Conservation (phyloP, 2,888 invertebrate genomes). For the Atethmia centrago region DNA sequence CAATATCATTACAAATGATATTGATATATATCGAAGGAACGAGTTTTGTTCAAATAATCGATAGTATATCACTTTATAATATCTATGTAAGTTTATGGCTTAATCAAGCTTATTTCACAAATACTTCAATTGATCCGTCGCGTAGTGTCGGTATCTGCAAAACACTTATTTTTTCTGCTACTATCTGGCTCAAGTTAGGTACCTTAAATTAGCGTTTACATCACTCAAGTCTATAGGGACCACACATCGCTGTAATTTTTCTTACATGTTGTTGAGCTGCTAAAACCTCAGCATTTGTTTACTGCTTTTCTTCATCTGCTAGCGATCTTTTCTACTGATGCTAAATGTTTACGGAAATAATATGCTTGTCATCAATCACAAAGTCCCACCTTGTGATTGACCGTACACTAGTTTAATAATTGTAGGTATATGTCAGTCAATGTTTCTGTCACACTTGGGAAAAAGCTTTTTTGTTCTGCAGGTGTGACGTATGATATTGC, state of each 20-base stretch:
- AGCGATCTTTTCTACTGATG: background rate
- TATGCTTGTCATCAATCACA: too few species aligned
- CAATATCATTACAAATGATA: background rate
- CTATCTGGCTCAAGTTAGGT: background rate
- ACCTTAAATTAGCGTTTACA: background rate
- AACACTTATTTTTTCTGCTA: background rate
- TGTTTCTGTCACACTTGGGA: background rate
- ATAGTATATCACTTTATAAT: background rate
- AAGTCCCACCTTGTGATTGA: background rate
- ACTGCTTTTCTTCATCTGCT: conserved; percentile 7
- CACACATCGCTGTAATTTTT: background rate
- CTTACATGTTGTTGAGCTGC: background rate
- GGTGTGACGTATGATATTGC: conserved; percentile 39
- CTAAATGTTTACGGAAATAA: background rate
- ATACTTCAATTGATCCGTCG: background rate
- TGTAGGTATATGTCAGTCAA: background rate
- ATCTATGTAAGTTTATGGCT: background rate
- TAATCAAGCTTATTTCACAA: background rate
- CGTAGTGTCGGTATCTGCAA: background rate
- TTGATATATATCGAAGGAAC: background rate
- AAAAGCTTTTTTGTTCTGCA: conserved; percentile 4
- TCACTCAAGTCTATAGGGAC: background rate
- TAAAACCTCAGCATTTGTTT: background rate
- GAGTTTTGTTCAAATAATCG: background rate
- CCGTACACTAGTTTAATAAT: background rate